phyloP scores from a whole-genome alignment of 1,140 invertebrate genomes.

The Hermatobates lingyangjiaoensis region DNA sequence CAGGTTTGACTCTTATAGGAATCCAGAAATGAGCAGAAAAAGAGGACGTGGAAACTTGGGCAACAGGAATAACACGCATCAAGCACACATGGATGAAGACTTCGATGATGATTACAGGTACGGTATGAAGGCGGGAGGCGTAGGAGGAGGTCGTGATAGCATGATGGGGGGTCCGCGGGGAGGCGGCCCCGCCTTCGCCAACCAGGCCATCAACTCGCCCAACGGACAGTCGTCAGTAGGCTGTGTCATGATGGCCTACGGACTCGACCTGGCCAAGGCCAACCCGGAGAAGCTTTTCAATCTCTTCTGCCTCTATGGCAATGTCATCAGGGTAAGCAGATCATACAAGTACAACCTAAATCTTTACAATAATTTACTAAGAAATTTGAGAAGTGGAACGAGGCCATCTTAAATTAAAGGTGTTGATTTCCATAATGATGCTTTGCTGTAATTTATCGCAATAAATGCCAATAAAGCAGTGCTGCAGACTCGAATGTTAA shows the following conservation, averaged over 20 bases:
- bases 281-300: constrained; percentile 97
- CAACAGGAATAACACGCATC: too few relatives aligned
- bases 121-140: constrained; percentile 5
- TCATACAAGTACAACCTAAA: constrained; percentile 1
- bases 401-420: too few relatives aligned
- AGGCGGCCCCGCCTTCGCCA: constrained; percentile 22
- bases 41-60: too few relatives aligned
- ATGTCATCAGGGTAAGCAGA: constrained; percentile 79
- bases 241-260: constrained; percentile 82
- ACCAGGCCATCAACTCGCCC: not conserved
- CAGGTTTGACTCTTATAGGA: too few relatives aligned
- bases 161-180: constrained; percentile 19
- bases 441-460: too few relatives aligned
- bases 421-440: too few relatives aligned
- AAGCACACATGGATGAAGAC: too few relatives aligned
- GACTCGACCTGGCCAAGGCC: constrained; percentile 76
- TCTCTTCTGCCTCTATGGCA: constrained; percentile 94
- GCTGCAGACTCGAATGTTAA: too few relatives aligned
- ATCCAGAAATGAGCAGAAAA: too few relatives aligned
- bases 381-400: too few relatives aligned
- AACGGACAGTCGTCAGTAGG: constrained; percentile 23
- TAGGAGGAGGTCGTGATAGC: constrained; percentile 7
- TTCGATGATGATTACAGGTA: constrained; percentile 2
- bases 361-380: not conserved
- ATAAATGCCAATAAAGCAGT: too few relatives aligned